Evolutionary conservation across 2,113 vertebrate genomes (phyloP).

Genomic region (Octodon degus): DNA sequence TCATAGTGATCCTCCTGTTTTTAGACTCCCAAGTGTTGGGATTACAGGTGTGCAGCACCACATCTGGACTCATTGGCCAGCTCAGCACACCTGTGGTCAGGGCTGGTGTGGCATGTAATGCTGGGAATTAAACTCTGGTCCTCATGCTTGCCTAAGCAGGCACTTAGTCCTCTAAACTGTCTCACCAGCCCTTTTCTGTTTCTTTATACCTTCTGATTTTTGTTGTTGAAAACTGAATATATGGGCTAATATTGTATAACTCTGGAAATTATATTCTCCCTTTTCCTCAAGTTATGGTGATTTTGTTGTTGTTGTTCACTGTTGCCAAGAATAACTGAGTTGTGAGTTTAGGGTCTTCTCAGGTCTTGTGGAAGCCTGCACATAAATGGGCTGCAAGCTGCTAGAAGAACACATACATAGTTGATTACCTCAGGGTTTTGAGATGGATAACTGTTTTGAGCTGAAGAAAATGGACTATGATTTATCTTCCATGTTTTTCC

Average conservation of each 20-base stretch:
- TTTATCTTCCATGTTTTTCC: neutral
- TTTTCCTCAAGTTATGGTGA: neutral
- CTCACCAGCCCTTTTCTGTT: neutral
- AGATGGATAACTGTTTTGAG: neutral
- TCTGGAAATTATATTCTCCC: neutral
- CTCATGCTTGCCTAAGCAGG: too few relatives aligned
- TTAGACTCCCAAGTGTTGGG: too few relatives aligned
- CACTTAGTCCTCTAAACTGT: too few relatives aligned
- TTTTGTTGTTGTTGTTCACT: neutral
- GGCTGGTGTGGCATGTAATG: too few relatives aligned
- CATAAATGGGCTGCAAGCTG: neutral
- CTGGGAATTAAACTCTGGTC: too few relatives aligned
- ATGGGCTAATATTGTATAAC: neutral
- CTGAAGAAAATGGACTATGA: neutral
- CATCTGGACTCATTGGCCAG: too few relatives aligned
- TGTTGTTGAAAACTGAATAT: neutral
- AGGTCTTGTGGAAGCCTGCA: neutral
- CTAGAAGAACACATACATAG: neutral
- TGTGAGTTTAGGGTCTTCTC: neutral
- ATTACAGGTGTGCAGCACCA: too few relatives aligned
- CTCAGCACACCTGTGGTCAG: too few relatives aligned
- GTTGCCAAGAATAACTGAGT: neutral
- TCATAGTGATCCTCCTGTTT: too few relatives aligned
- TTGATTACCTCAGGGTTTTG: neutral
- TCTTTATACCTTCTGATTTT: neutral